A percentile compares a stretch with the other conserved stretches of the same genome.
Conservation (phyloP, 2,888 invertebrate genomes). For the Tenthredo livida region DNA sequence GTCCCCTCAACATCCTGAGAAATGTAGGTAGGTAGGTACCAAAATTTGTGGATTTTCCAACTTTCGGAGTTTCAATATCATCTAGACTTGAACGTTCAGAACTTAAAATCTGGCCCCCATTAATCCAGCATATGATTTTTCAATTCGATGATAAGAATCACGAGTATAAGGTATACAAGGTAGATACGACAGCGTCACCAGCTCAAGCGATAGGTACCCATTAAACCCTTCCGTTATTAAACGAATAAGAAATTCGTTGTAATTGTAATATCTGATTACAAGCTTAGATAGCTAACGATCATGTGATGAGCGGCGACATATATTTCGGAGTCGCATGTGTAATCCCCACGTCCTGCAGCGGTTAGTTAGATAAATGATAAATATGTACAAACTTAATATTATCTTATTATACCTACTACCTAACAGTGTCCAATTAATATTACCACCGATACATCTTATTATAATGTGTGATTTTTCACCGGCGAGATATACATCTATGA, state of each 20-base stretch:
- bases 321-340: not conserved
- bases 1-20: no score
- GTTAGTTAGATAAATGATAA: not conserved
- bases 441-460: not conserved
- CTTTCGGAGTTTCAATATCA: no score
- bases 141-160: no score
- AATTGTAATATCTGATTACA: slow-evolving; percentile 46
- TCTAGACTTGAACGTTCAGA: no score
- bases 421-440: not conserved
- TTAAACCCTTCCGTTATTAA: not conserved
- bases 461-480: not conserved
- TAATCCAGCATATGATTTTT: no score
- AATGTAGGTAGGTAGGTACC: no score
- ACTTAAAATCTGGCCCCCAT: no score
- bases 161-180: no score
- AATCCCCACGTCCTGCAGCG: not conserved
- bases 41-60: no score
- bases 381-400: not conserved
- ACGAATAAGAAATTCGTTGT: slow-evolving; percentile 1
- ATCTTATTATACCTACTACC: not conserved
- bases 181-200: not conserved
- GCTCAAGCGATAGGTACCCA: not conserved
- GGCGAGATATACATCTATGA: not conserved
- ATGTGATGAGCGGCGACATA: not conserved
- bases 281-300: not conserved